Base-by-base conservation (phyloP, 2,797 vertebrate species). In the Myotis findleyi region DNA sequence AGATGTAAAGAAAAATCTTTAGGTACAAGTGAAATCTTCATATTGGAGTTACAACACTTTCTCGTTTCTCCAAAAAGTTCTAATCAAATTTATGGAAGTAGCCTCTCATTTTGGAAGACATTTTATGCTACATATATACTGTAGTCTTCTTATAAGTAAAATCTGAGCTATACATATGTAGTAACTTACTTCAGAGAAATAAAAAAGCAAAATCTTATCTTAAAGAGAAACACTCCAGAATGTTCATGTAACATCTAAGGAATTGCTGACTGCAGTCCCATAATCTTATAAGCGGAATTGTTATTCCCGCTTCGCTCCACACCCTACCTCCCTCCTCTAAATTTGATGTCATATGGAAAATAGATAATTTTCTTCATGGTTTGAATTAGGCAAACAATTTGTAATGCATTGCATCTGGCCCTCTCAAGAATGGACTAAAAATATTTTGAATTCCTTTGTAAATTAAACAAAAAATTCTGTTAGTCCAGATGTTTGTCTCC, bases 381-480 rank as follows among this genome's bases (percentile, higher is more conserved):
- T 96, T 97, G 83, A 96, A 91, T 96, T 97, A 97, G 90, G 90
- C 90, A 59, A 91, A 93, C 21, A 36, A 89, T 91, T 96, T 94
- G 44, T 95, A 89, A 96, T 96, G 44, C 51, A 82, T 89, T 95
- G 76, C 94, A 95, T 97, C 94, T 97, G 90, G 89, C 23, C 57
- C 9, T 95, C 62, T 94, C 84, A 93, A 95, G 95, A 96, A 95
- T 17, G 85, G 71, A 80, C 81, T 77, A 38, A 96, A 93, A 94
- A 93, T 97, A 96, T 72, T 97, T 97, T 92, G 75, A 89, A 97
- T 97, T 97, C 86, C 92, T 80, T 57, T 96, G 91, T 95, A 95
- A 97, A 95, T 97, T 95, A 95, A 93, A 93, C n/a, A 71, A 80
- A 94, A 96, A 96, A 89, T 95, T 95, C 73, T 93, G 33, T 59